phyloP scores from a whole-genome alignment of 2,797 vertebrate species.

The Rhadinocentrus ornatus region DNA sequence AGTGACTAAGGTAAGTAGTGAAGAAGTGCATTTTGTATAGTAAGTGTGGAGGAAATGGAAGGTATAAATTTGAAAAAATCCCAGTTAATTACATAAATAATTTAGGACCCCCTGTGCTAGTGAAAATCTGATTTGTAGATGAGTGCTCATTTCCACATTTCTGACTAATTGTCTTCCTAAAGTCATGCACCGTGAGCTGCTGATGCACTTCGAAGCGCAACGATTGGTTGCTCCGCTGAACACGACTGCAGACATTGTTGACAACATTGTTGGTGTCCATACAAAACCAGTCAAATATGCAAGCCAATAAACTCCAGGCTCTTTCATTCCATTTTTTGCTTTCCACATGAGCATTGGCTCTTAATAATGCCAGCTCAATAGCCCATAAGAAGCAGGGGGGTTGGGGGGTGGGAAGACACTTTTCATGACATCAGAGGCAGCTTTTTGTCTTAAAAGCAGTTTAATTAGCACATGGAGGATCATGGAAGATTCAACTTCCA shows the following conservation, averaged over 20 bases:
- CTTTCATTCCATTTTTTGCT: slow-evolving; percentile 34
- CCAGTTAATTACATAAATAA: neutral
- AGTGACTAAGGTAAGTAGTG: neutral
- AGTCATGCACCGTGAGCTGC: slow-evolving; percentile 37
- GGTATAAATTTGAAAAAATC: neutral
- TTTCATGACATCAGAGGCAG: neutral
- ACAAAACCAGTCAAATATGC: slow-evolving; percentile 55
- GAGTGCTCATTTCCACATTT: slow-evolving; percentile 41
- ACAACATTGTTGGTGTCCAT: slow-evolving; percentile 37
- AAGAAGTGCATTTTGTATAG: neutral
- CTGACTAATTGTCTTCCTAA: slow-evolving; percentile 51
- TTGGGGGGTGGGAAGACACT: too few relatives aligned
- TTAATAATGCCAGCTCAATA: slow-evolving; percentile 22
- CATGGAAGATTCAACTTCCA: neutral
- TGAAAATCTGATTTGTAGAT: slow-evolving; percentile 65
- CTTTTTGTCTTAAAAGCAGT: neutral
- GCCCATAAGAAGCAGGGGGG: neutral
- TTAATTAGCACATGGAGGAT: neutral
- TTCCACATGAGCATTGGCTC: slow-evolving; percentile 12
- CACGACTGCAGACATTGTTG: slow-evolving; percentile 37
- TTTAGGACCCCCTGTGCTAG: slow-evolving; percentile 11
- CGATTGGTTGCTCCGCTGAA: slow-evolving; percentile 38
- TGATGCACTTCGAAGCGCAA: slow-evolving; percentile 40
- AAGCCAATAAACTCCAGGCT: slow-evolving; percentile 19
- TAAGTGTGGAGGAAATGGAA: neutral